These are phyloP conservation scores for Ophraella communa DNA, from an alignment of 2,888 invertebrate genomes.

Conservation along the genomic window DNA sequence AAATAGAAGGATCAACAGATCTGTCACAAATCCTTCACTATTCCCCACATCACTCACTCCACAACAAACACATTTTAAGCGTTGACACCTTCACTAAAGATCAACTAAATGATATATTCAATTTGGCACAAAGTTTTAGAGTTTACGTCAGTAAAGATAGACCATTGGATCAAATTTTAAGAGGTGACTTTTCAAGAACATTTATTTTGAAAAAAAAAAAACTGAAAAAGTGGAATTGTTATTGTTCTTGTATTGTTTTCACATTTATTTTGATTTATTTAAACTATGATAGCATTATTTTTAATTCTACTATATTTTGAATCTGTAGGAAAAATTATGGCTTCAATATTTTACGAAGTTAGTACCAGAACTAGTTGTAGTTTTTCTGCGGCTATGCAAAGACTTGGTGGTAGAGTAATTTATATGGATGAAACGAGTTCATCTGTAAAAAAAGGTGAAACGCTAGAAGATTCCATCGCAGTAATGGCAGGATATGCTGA, in stretches of 20 bases:
- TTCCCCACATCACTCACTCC: conserved; percentile 61
- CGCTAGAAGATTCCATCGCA: conserved; percentile 85
- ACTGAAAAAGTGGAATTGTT: no score
- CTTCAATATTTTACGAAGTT: conserved; percentile 96
- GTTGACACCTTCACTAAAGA: conserved; percentile 89
- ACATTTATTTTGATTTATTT: not conserved
- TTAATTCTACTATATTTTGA: no score
- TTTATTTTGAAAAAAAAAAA: not conserved
- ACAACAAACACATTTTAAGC: conserved; percentile 82
- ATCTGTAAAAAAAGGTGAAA: conserved; percentile 96
- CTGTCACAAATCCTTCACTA: conserved; percentile 42
- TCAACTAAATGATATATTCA: conserved; percentile 90
- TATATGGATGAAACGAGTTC: conserved; percentile 89
- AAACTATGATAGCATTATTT: no score
- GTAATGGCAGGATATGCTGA: conserved; percentile 94
- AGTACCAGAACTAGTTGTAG: conserved; percentile 97
- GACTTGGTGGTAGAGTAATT: conserved; percentile 92
- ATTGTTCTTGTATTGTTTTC: no score
- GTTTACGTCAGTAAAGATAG: conserved; percentile 83
- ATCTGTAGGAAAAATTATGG: conserved; percentile 83
- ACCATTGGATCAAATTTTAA: conserved; percentile 82
- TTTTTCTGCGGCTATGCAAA: conserved; percentile 95
- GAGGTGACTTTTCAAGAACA: conserved; percentile 28
- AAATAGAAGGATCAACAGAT: conserved; percentile 30
- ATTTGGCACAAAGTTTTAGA: conserved; percentile 88